Conservation (phyloP, 2,888 invertebrate genomes). For the Drosophila incognita region DNA sequence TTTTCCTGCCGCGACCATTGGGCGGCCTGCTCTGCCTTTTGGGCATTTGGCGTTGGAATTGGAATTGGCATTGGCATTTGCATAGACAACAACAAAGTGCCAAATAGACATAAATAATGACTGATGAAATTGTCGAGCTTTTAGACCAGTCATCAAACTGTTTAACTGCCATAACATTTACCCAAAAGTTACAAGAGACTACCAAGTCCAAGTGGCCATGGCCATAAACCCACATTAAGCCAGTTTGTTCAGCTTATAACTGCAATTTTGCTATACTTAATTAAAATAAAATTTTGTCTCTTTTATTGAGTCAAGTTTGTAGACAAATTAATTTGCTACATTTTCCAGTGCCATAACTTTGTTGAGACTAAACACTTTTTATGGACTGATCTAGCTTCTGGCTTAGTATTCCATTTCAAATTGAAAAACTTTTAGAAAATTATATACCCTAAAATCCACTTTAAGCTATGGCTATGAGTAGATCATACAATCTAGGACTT, state of each 20-base stretch:
- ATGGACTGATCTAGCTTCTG: no score
- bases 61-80: conserved; percentile 33
- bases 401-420: no score
- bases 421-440: no score
- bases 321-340: background rate
- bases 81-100: conserved; percentile 55
- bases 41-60: conserved; percentile 45
- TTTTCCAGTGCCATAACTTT: background rate
- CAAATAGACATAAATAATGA: conserved; percentile 79
- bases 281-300: background rate
- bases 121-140: conserved; percentile 62
- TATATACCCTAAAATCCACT: accelerated
- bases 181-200: background rate
- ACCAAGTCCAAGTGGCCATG: background rate
- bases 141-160: conserved; percentile 19
- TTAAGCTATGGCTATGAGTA: background rate
- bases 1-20: conserved; percentile 64
- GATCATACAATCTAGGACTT: background rate
- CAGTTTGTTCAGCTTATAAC: background rate
- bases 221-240: background rate
- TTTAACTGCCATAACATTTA: conserved; percentile 17
- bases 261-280: background rate
- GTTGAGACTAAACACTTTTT: no score
- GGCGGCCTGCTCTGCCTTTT: conserved; percentile 40
- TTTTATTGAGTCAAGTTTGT: background rate